Evolutionary conservation across 2,888 invertebrate genomes (phyloP).

Genomic region (Platynereis dumerilii): DNA sequence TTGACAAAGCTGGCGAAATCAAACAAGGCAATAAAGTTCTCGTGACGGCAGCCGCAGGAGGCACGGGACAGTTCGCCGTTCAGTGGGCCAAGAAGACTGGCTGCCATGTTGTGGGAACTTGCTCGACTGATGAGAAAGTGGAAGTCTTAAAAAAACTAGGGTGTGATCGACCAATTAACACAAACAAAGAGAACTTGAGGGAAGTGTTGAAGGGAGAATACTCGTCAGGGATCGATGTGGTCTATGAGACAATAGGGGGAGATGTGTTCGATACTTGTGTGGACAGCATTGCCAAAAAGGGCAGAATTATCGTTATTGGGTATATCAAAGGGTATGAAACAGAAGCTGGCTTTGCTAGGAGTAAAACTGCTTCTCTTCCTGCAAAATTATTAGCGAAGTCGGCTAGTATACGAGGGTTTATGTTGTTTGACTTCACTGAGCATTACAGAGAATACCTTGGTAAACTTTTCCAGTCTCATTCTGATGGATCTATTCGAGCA

Average conservation of each 20-base stretch:
- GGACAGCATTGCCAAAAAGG: constrained; percentile 53
- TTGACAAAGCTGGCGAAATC: constrained; percentile 58
- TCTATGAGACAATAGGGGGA: constrained; percentile 59
- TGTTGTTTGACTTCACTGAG: constrained; percentile 44
- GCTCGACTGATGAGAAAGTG: constrained; percentile 57
- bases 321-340: constrained; percentile 56
- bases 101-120: constrained; percentile 60
- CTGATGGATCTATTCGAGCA: constrained; percentile 45
- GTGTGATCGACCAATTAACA: constrained; percentile 49
- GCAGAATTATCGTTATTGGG: constrained; percentile 61
- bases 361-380: not conserved
- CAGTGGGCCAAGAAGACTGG: constrained; percentile 56
- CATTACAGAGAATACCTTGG: constrained; percentile 41
- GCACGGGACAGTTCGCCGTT: constrained; percentile 56
- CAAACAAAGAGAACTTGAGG: constrained; percentile 54
- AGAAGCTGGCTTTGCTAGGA: constrained; percentile 40
- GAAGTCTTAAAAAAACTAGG: constrained; percentile 45
- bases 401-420: constrained; percentile 55
- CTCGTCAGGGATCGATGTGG: constrained; percentile 57
- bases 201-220: constrained; percentile 55
- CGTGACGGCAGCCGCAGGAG: constrained; percentile 55
- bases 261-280: constrained; percentile 56
- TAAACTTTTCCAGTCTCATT: constrained; percentile 41
- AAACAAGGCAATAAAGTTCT: constrained; percentile 54
- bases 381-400: constrained; percentile 50